These are phyloP conservation scores for Campoplex capitator DNA, from an alignment of 2,888 invertebrate genomes.

Conservation along the genomic window DNA sequence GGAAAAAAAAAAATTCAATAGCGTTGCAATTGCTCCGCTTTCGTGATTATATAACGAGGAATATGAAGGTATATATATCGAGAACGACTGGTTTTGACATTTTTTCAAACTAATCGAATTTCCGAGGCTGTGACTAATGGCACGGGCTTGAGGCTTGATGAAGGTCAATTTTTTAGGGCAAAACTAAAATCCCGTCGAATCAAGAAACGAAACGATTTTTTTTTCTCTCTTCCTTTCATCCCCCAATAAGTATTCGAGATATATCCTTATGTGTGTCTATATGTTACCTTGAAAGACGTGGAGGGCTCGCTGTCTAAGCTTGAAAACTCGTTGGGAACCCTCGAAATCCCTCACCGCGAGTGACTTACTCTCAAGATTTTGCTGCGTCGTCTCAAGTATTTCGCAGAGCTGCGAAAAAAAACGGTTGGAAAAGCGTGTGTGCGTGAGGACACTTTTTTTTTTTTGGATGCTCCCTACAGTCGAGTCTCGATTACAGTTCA, in stretches of 20 bases:
- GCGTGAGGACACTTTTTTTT: neutral
- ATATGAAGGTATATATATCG: neutral
- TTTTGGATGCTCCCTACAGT: constrained; percentile 19
- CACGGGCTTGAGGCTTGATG: neutral
- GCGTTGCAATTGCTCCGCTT: neutral
- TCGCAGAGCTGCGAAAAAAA: constrained; percentile 82
- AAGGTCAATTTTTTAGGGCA: constrained; percentile 16
- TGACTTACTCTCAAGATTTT: constrained; percentile 88
- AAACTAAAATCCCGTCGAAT: neutral
- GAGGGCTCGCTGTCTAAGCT: constrained; percentile 93
- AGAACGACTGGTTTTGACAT: neutral
- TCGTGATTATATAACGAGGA: neutral
- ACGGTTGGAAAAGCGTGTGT: neutral
- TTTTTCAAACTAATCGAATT: neutral
- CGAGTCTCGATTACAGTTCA: neutral
- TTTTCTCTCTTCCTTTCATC: neutral
- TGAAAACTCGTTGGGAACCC: constrained; percentile 88
- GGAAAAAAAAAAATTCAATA: neutral
- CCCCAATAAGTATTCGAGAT: constrained; percentile 19
- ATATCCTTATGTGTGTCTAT: constrained; percentile 3
- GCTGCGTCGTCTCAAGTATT: constrained; percentile 87
- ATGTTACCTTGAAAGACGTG: constrained; percentile 93
- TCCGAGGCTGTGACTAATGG: neutral
- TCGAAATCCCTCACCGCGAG: constrained; percentile 88
- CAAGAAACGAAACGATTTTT: neutral